Conservation (phyloP, 2,797 vertebrate species). For the Echeneis naucrates region DNA sequence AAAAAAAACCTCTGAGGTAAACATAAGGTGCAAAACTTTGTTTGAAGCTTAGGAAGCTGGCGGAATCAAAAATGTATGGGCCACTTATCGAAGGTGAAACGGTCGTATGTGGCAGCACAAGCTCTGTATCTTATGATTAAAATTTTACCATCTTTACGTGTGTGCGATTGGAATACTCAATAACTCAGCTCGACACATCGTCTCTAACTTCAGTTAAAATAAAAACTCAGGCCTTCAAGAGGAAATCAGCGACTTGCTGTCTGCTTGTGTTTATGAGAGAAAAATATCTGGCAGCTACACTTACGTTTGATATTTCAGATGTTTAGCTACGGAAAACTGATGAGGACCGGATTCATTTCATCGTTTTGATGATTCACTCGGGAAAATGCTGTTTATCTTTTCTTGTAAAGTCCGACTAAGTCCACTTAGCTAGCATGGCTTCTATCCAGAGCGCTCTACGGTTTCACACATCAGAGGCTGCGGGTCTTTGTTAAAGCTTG, state of each 20-base stretch:
- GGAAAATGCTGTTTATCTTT: neutral
- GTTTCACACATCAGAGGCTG: no score
- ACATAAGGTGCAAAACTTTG: constrained; percentile 3
- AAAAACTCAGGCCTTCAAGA: neutral
- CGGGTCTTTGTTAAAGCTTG: no score
- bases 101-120: neutral
- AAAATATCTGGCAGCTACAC: neutral
- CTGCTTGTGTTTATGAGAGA: no score
- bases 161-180: constrained; percentile 3
- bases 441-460: no score
- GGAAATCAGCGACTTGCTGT: neutral
- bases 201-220: neutral
- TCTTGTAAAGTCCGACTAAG: no score
- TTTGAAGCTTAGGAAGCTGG: neutral
- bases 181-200: neutral
- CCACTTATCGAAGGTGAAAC: neutral
- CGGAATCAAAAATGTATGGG: neutral
- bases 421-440: no score
- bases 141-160: neutral
- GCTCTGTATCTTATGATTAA: neutral
- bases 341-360: neutral
- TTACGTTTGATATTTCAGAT: neutral
- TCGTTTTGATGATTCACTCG: neutral
- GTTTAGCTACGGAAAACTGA: neutral
- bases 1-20: neutral